Evolutionary conservation across 2,113 vertebrate genomes (phyloP), one percentile per base, ranked within the genome.

Genomic region (Etheostoma cragini): DNA sequence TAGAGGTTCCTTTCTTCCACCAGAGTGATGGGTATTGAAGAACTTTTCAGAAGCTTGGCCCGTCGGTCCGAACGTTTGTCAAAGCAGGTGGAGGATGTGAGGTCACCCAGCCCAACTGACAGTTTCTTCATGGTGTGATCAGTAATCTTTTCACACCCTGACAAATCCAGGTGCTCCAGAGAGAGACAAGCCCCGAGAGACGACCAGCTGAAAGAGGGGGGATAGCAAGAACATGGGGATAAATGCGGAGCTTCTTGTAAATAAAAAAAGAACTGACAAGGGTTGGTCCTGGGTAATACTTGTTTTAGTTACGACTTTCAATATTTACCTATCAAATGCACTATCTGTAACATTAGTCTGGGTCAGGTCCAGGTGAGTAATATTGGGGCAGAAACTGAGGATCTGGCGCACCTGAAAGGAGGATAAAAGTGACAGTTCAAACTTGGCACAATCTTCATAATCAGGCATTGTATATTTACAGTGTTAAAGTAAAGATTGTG

Each of bases 81-180:
- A 6, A 42, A 70, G 60, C 80, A 49, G 3, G 81, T 76, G 68
- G 93, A 89, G 47, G 93, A 54, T 0, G 89, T 88, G 69, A 96
- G 89, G 84, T 97, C 92, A 1, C 98, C 98, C 71, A 99, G 90
- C 1, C 96, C 97, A 70, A 95, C 75, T 2, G 98, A 97, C 63
- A 99, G 93, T 76, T 95, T 97, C 88, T 97, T 96, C 73, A 99
- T 74, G 45, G 97, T 95, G 88, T 94, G 78, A 84, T 99, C 97
- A 0, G 96, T 97, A 80, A 99, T 97, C 89, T 97, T 97, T 73
- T 99, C 98, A 88, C 98, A 99, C 6, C 98, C 98, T 1, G 98
- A 99, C 63, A 99, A 88, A 93, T 99, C 98, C 85, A 99, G 94
- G 76, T 98, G 97, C 65, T 95, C 94, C 73, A 99, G 95, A 83